These are phyloP conservation scores for Himalopsyche phryganea DNA, from an alignment of 1,140 invertebrate species.

Conservation along the genomic window DNA sequence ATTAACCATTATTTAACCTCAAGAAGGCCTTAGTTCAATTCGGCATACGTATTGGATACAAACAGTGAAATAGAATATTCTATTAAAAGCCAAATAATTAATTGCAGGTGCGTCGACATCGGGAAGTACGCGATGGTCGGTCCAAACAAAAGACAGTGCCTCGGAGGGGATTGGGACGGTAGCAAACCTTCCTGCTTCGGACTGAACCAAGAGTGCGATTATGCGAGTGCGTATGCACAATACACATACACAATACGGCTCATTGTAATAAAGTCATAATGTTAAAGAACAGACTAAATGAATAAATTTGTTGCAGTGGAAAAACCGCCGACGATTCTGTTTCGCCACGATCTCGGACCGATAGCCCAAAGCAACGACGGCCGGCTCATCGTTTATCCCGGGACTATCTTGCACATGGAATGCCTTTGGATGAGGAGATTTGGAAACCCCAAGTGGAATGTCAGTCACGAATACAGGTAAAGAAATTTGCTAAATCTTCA, in stretches of 20 bases:
- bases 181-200: constrained; percentile 73
- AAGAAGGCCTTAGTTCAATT: too few relatives aligned
- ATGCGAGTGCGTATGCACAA: constrained; percentile 62
- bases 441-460: constrained; percentile 79
- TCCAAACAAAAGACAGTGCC: constrained; percentile 63
- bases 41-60: too few relatives aligned
- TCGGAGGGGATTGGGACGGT: constrained; percentile 75
- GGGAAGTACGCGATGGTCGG: constrained; percentile 66
- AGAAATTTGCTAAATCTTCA: constrained; percentile 4
- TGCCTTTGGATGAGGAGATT: constrained; percentile 81
- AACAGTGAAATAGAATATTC: too few relatives aligned
- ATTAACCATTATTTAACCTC: too few relatives aligned
- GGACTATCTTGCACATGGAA: constrained; percentile 80
- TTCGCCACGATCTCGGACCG: constrained; percentile 73
- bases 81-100: too few relatives aligned
- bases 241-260: too few relatives aligned
- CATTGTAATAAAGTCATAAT: too few relatives aligned
- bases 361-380: constrained; percentile 85
- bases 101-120: constrained; percentile 71
- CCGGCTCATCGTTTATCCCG: constrained; percentile 78
- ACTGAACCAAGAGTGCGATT: constrained; percentile 80
- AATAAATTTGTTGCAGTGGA: constrained; percentile 71
- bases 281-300: too few relatives aligned
- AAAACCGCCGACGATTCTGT: constrained; percentile 80
- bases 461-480: constrained; percentile 65